phyloP scores from a whole-genome alignment of 2,888 invertebrate species.

The Proisotoma minuta region DNA sequence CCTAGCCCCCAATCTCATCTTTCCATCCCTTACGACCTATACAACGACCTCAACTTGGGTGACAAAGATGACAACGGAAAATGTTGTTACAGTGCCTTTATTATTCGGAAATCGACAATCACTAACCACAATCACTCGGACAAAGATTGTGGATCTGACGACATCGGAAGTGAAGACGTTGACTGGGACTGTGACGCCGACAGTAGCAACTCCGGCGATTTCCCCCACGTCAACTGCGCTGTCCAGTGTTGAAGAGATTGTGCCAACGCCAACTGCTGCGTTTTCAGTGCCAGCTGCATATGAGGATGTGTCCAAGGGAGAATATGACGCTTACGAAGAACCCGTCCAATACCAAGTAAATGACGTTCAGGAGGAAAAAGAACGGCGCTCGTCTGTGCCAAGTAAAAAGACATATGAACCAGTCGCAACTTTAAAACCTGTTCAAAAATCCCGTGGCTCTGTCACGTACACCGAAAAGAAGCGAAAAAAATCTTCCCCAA shows the following conservation, averaged over 20 bases:
- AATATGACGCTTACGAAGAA: constrained; percentile 2
- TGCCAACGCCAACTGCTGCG: neutral
- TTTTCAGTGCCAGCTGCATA: neutral
- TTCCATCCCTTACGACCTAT: constrained; percentile 40
- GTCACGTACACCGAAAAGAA: neutral
- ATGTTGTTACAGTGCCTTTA: constrained; percentile 42
- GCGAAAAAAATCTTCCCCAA: neutral
- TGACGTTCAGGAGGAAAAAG: constrained; percentile 4
- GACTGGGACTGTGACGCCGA: constrained; percentile 29
- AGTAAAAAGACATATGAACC: neutral
- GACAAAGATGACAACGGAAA: constrained; percentile 41
- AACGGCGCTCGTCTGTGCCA: no score
- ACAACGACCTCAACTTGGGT: constrained; percentile 41
- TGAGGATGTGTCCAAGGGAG: neutral
- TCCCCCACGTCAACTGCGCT: constrained; percentile 17
- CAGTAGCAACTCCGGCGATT: constrained; percentile 22
- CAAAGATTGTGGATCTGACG: constrained; percentile 38
- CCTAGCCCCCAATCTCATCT: constrained; percentile 36
- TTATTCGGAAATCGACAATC: constrained; percentile 44
- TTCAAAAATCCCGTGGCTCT: no score
- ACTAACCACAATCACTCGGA: constrained; percentile 33
- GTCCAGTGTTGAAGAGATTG: neutral
- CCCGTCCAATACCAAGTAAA: constrained; percentile 4
- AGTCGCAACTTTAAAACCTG: neutral
- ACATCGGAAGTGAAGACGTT: constrained; percentile 35